Evolutionary conservation across 1,140 invertebrate species (phyloP).

Genomic region (Eueides isabella): DNA sequence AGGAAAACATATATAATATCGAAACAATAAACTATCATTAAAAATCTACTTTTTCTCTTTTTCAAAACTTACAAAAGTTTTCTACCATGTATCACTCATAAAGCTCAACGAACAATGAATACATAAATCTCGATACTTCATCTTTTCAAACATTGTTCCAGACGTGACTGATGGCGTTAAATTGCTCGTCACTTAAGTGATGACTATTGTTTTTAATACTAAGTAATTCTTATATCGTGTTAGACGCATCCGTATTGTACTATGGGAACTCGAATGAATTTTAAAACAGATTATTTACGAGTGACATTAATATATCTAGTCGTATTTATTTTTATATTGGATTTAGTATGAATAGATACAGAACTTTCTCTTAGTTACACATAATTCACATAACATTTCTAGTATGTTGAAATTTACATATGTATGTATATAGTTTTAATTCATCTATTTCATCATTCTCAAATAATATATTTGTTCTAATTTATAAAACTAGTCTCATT

Average conservation of each 20-base stretch:
- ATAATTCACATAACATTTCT: too few relatives aligned
- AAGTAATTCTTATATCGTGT: constrained; percentile 31
- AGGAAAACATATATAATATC: too few relatives aligned
- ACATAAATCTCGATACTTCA: neutral
- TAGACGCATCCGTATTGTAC: constrained; percentile 28
- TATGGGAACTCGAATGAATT: constrained; percentile 21
- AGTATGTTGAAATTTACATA: neutral
- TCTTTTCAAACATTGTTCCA: neutral
- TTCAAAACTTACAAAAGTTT: too few relatives aligned
- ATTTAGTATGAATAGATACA: too few relatives aligned
- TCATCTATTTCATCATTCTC: neutral
- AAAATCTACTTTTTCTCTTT: too few relatives aligned
- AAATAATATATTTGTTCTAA: neutral
- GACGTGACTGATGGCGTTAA: constrained; percentile 19
- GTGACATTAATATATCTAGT: too few relatives aligned
- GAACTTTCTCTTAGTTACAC: too few relatives aligned
- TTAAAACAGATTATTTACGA: too few relatives aligned
- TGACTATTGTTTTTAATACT: constrained; percentile 42
- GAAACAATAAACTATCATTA: too few relatives aligned
- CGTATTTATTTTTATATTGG: too few relatives aligned
- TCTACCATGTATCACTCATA: neutral
- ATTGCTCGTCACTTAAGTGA: constrained; percentile 34
- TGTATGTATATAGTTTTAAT: neutral
- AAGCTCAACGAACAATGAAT: neutral
- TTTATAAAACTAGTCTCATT: neutral